Evolutionary conservation across 2,888 invertebrate genomes (phyloP), one percentile per base, ranked within the genome.

Genomic region (Argynnis bischoffii): DNA sequence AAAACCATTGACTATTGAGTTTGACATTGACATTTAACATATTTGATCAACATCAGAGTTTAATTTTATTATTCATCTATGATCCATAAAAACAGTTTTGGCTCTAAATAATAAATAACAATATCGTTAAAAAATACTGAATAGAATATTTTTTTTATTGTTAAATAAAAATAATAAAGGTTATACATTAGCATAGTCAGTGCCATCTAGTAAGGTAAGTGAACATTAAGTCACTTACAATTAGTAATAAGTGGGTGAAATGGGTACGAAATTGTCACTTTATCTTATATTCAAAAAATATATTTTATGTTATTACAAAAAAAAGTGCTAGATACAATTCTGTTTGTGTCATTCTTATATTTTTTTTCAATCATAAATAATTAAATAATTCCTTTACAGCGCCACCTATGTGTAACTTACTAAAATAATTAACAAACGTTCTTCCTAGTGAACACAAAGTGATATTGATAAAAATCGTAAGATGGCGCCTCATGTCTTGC

Each of bases 11-110:
- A 53, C 11, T 26, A 26, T 3, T 41, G 16, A 6, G 5, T 55
- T 26, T 46, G 46, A 59, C 46, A 47, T 21, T 59, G 59, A 59
- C 59, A 31, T 59, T 48, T 59, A 48, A 16, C 35, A 41, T 26
- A 2, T 26, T 6, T 51, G 50, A n/a, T 16, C 13, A 53, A 53
- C 35, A 11, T 41, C 35, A 41, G 35, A 8, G 11, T 41, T 41
- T 18, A 18, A 18, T 18, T 18, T 18, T 41, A 41, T 41, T 8
- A 8, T 41, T 41, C 35, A 41, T 41, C 8, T 41, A 11, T 41
- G 35, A 11, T 41, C 11, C 35, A 26, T 26, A 26, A 5, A 26
- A 4, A 26, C 4, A 26, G 26, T 26, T 18, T 18, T 18, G 18
- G 18, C 18, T 18, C 2, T 18, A 1, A 18, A 18, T 26, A 26